Evolutionary conservation across 2,888 invertebrate genomes (phyloP).

Genomic region (Mythimna vitellina): DNA sequence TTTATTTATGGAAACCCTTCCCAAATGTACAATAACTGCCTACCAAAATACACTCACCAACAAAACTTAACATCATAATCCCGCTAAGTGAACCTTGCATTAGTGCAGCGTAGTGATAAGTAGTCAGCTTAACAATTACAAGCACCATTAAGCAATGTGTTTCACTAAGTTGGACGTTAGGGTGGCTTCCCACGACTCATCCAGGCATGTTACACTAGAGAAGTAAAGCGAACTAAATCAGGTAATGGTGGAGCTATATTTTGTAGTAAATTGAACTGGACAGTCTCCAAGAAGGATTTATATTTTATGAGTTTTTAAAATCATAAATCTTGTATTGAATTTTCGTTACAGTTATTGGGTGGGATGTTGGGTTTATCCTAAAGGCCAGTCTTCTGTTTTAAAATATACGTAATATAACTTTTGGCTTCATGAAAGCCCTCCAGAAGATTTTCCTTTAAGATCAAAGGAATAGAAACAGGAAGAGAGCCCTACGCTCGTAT

Average conservation of each 20-base stretch:
- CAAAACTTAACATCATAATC: constrained; percentile 29
- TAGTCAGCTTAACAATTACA: constrained; percentile 54
- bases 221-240: constrained; percentile 33
- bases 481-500: neutral
- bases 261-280: constrained; percentile 30
- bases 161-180: constrained; percentile 51
- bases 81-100: constrained; percentile 34
- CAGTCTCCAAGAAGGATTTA: constrained; percentile 6
- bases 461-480: neutral
- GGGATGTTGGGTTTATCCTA: neutral
- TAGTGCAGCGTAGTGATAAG: constrained; percentile 54
- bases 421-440: neutral
- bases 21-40: neutral
- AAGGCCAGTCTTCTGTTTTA: neutral
- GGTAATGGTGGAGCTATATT: constrained; percentile 24
- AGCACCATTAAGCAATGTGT: constrained; percentile 58
- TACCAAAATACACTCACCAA: neutral
- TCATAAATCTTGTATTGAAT: constrained; percentile 10
- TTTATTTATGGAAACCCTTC: neutral
- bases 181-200: constrained; percentile 19
- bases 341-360: constrained; percentile 2
- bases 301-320: constrained; percentile 4
- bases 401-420: neutral
- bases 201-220: constrained; percentile 14
- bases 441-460: neutral